phyloP scores from a whole-genome alignment of 2,113 vertebrate species.

The Euleptes europaea region DNA sequence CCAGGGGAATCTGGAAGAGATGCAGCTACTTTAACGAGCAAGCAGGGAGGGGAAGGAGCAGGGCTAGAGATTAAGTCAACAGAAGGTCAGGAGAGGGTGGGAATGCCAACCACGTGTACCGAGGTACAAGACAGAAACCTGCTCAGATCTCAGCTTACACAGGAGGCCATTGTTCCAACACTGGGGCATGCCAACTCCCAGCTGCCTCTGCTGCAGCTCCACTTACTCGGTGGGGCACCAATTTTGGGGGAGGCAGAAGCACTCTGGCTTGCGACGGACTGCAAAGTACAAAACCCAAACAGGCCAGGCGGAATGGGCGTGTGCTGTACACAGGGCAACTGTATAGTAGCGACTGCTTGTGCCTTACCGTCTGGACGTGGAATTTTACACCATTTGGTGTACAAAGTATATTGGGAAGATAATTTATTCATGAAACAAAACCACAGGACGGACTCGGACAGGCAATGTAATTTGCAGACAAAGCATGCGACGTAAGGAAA shows the following conservation, averaged over 20 bases:
- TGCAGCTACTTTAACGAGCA: background rate
- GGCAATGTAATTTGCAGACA: background rate
- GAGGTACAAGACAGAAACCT: background rate
- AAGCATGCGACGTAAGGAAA: background rate
- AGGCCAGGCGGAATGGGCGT: background rate
- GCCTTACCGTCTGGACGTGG: background rate
- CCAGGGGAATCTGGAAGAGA: slow-evolving; percentile 69
- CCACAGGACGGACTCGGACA: background rate
- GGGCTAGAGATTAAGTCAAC: background rate
- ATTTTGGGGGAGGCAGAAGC: background rate
- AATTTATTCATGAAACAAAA: background rate
- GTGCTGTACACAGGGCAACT: background rate
- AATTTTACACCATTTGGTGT: background rate
- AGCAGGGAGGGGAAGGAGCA: background rate
- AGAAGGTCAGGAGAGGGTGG: slow-evolving; percentile 25
- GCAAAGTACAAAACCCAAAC: background rate
- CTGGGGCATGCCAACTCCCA: slow-evolving; percentile 11
- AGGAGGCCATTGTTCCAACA: slow-evolving; percentile 18
- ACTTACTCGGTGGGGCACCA: background rate
- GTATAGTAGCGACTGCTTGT: background rate
- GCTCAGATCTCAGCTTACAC: background rate
- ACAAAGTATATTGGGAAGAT: background rate
- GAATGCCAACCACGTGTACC: background rate
- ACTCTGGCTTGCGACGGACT: background rate
- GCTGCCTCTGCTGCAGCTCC: background rate